A percentile compares a stretch with the other conserved stretches of the same genome.
Conservation (phyloP, 2,888 invertebrate genomes). For the Sipha maydis region DNA sequence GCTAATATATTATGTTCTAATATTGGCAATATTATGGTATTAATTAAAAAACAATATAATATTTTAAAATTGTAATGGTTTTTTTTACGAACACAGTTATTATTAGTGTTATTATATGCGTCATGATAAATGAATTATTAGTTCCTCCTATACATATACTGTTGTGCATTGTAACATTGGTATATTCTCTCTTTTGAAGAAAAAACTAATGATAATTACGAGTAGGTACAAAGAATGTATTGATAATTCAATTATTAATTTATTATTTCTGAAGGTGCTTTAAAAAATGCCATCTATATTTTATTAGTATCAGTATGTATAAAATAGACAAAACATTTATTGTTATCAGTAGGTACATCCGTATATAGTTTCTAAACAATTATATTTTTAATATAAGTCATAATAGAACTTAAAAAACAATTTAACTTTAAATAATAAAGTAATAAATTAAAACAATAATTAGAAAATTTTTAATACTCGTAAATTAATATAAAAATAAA, state of each 20-base stretch:
- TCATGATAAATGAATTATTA: neutral
- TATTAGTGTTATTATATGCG: neutral
- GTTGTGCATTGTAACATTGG: neutral
- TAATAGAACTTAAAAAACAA: constrained; percentile 5
- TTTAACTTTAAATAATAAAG: neutral
- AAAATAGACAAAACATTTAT: neutral
- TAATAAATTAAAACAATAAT: too few relatives aligned
- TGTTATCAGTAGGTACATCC: neutral
- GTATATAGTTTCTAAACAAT: constrained; percentile 1
- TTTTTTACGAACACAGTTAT: too few relatives aligned
- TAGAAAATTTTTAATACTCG: too few relatives aligned
- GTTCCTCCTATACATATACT: neutral
- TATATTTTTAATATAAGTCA: neutral
- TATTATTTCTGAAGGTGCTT: neutral
- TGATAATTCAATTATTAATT: constrained; percentile 22
- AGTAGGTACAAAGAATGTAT: constrained; percentile 26
- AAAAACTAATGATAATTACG: neutral
- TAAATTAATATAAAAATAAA: too few relatives aligned
- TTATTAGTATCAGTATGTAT: neutral
- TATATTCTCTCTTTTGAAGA: neutral
- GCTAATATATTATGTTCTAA: too few relatives aligned
- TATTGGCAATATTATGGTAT: too few relatives aligned
- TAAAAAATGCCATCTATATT: constrained; percentile 19
- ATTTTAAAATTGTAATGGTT: too few relatives aligned
- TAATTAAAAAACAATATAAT: too few relatives aligned